phyloP scores from a whole-genome alignment of 2,797 vertebrate genomes.

The Brachyalestes nurse region DNA sequence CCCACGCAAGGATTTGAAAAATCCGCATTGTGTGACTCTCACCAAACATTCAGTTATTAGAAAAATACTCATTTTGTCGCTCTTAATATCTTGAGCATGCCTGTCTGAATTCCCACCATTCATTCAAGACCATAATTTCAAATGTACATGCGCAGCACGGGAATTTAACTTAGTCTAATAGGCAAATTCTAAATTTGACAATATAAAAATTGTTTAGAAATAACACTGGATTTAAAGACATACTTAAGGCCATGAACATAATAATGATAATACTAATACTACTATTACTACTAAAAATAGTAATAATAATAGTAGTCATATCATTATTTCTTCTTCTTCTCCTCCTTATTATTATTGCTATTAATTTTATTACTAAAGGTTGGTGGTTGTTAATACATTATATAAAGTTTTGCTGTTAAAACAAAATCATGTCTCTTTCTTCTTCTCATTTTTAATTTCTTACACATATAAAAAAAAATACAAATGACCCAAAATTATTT shows the following conservation, averaged over 20 bases:
- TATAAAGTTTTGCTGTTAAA: no score
- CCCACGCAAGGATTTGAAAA: conserved; percentile 4
- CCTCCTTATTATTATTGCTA: no score
- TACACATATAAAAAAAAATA: no score
- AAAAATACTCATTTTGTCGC: background rate
- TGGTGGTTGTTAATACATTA: no score
- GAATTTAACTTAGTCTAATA: background rate
- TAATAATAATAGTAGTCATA: no score
- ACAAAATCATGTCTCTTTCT: no score
- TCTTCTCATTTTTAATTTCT: no score
- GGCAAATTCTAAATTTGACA: conserved; percentile 1
- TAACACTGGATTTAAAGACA: background rate
- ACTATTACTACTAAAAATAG: no score
- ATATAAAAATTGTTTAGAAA: background rate
- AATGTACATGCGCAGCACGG: background rate
- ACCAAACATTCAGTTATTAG: background rate
- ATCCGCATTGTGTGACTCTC: background rate
- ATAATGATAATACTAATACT: background rate
- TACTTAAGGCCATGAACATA: background rate
- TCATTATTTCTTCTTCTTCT: no score
- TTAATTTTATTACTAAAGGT: no score
- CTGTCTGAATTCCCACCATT: background rate
- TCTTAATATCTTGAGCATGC: background rate
- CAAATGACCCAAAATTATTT: no score
- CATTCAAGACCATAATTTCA: background rate